Evolutionary conservation across 2,797 vertebrate genomes (phyloP).

Genomic region (Hyperoplus immaculatus): DNA sequence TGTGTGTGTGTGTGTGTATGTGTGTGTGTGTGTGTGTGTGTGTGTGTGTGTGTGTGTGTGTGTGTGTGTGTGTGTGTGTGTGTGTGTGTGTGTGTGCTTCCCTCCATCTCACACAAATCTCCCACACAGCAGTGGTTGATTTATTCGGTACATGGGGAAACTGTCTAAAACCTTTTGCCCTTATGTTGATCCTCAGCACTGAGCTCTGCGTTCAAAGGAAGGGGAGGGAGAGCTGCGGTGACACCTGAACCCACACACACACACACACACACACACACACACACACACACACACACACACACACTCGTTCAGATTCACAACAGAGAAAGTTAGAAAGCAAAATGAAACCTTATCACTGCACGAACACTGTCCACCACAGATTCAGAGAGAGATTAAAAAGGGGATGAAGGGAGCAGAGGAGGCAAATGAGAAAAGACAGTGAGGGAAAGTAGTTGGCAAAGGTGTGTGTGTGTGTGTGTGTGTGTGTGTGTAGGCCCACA

Average conservation of each 20-base stretch:
- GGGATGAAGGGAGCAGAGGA: neutral
- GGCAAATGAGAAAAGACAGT: slow-evolving; percentile 9
- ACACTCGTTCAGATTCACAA: neutral
- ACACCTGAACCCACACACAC: slow-evolving; percentile 60
- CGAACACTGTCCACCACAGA: slow-evolving; percentile 12
- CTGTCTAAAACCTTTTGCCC: slow-evolving; percentile 45
- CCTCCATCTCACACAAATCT: neutral
- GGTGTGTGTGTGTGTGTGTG: slow-evolving; percentile 27
- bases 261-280: slow-evolving; percentile 20
- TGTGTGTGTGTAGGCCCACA: slow-evolving; percentile 11
- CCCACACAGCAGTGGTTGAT: slow-evolving; percentile 42
- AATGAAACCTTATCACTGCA: slow-evolving; percentile 49
- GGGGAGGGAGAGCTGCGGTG: slow-evolving; percentile 31
- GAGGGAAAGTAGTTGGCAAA: slow-evolving; percentile 35
- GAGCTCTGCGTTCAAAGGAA: slow-evolving; percentile 49
- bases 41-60: neutral
- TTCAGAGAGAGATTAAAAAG: slow-evolving; percentile 4
- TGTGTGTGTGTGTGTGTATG: neutral
- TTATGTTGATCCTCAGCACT: slow-evolving; percentile 39
- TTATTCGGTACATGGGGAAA: slow-evolving; percentile 57
- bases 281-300: slow-evolving; percentile 1
- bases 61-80: neutral
- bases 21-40: slow-evolving; percentile 3
- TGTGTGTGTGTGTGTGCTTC: neutral
- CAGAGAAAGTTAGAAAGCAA: slow-evolving; percentile 16